Evolutionary conservation across 2,888 invertebrate genomes (phyloP), one percentile per base, ranked within the genome.

Genomic region (Plebejus anna): DNA sequence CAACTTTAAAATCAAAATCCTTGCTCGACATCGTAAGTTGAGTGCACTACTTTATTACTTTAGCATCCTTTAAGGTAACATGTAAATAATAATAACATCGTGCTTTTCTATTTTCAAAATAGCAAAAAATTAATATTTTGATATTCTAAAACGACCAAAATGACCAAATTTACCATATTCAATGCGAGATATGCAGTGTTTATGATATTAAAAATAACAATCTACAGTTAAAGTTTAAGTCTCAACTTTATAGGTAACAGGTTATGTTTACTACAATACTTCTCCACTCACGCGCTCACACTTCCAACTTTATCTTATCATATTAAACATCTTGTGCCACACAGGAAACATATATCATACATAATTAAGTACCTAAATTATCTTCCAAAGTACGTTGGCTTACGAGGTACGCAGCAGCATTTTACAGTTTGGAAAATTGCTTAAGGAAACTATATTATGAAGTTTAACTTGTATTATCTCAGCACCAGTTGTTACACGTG

Each of bases 1-100:
- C 77, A 81, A 78, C 78, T 81, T 80, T 79, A 77, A 78, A 80
- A 81, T 81, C 79, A 80, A 79, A 79, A 80, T 79, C 77, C 76
- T 66, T 75, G 77, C 78, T 57, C 66, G 76, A 78, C 73, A 79
- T 78, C 76, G 75, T 61, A 77, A 75, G 47, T 66, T 59, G 5
- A 22, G 75, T 38, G 59, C 57, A 61, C 59, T 47, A 66, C 32
- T 55, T 51, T 73, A 51, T 73, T 28, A 73, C 51, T 28, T 66
- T 47, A 61, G 32, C 32, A 66, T 66, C 32, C 66, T 36, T 6
- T 32, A 32, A 32, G 32, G 32, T 66, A 66, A 9, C 22, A 28
- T 11, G 71, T 38, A 70, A 28, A 70, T 4, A 36, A 16, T 70
- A 28, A n/a, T 7, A 22, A 22, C 22, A 38, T 16, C 4, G 5